Evolutionary conservation across 2,797 vertebrate species (phyloP).

Genomic region (Diplodus sargus): DNA sequence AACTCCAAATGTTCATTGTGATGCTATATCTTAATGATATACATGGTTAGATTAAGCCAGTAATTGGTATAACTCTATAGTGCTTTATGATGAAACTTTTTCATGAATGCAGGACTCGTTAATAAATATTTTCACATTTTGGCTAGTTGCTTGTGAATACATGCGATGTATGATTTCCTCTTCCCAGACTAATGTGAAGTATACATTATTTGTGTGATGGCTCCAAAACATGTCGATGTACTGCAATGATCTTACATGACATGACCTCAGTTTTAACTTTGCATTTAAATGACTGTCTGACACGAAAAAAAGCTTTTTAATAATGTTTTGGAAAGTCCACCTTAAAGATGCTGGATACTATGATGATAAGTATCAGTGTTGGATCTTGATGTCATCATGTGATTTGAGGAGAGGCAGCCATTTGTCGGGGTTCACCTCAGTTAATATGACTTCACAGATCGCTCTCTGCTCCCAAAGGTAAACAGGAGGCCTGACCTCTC

Average conservation of each 20-base stretch:
- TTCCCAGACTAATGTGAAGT: background rate
- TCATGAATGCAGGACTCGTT: no score
- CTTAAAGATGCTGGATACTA: background rate
- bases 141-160: no score
- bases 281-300: background rate
- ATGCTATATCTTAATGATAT: background rate
- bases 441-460: constrained; percentile 26
- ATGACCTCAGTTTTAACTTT: background rate
- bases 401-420: constrained; percentile 1
- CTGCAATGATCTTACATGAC: background rate
- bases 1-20: background rate
- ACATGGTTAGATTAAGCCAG: background rate
- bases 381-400: constrained; percentile 10
- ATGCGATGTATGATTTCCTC: background rate
- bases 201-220: background rate
- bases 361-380: background rate
- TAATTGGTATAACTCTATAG: no score
- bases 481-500: constrained; percentile 42
- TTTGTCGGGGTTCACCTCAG: constrained; percentile 18
- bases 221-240: background rate
- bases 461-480: constrained; percentile 34
- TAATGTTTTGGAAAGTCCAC: background rate
- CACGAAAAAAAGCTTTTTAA: background rate
- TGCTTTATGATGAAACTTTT: no score
- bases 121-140: no score